Base-by-base conservation (phyloP, 2,888 invertebrate genomes). In the Meiosimyza decipiens region DNA sequence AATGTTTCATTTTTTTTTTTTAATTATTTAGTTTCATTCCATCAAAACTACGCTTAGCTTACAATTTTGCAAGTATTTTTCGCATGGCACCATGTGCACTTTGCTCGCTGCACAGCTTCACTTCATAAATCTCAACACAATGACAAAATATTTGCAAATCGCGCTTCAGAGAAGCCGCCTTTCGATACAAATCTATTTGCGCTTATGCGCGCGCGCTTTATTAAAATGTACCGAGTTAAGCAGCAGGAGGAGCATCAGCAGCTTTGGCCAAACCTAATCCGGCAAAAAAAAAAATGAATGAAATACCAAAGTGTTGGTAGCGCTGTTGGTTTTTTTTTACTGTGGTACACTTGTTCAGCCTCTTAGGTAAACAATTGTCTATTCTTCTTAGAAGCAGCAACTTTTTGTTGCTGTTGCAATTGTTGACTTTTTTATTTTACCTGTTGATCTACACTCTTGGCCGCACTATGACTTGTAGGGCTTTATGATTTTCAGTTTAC, bases 121-220 rank as follows among this genome's bases (percentile, higher is more conserved):
- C 83, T 84, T 82, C 81, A 84, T 83, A 83, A 83, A 83, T 83
- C 84, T 83, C 81, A 79, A 81, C 79, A 80, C 84, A 83, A 82
- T 84, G 84, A 83, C 84, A 84, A 83, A 83, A 83, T 84, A 83
- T 83, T 83, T 83, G 84, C 82, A 83, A 83, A 83, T 81, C 82
- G 81, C 80, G 81, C 81, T 81, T 82, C 82, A 83, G 82, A 81
- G 80, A 79, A 82, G 81, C 84, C 84, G 83, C 84, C 80, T 78
- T 76, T 80, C 79, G 83, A 83, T 82, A 83, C 82, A 83, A 82
- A 84, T 83, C 82, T 82, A 82, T 83, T 83, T 81, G 79, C 74
- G 70, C 28, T 40, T 40, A 28, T 28, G 28, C 28, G 40, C 40
- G 40, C 40, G 40, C 40, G 40, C 70, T 52, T 70, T 63, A 63